Evolutionary conservation across 2,797 vertebrate genomes (phyloP).

Genomic region (Corythornis leucogaster): DNA sequence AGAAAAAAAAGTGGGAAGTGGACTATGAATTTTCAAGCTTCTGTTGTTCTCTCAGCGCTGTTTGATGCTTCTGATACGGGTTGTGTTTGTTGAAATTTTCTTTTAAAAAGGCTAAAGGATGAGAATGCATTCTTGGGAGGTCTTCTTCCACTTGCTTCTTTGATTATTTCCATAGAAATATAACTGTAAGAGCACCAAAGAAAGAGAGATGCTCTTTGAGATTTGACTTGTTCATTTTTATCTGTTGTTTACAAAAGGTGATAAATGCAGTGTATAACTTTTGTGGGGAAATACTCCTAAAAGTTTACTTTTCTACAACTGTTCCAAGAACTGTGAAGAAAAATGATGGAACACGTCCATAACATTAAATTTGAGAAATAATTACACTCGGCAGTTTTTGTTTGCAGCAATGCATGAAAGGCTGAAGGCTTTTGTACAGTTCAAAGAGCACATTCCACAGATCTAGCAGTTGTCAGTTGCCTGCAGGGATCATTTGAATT

Average conservation of each 20-base stretch:
- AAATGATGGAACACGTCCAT: conserved; percentile 81
- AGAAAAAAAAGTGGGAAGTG: neutral
- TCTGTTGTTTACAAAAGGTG: conserved; percentile 30
- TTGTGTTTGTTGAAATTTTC: neutral
- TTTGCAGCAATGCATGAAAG: conserved; percentile 89
- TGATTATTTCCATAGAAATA: conserved; percentile 39
- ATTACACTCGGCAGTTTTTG: conserved; percentile 93
- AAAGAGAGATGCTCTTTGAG: neutral
- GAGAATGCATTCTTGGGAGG: conserved; percentile 22
- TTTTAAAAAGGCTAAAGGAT: conserved; percentile 24
- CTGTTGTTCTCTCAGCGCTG: neutral
- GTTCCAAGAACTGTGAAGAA: conserved; percentile 42
- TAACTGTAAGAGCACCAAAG: conserved; percentile 34
- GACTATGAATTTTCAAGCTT: neutral
- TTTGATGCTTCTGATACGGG: neutral
- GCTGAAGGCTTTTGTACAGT: conserved; percentile 92
- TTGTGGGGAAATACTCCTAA: neutral
- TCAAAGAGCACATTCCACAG: conserved; percentile 95
- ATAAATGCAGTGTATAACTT: neutral
- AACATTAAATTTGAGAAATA: conserved; percentile 88
- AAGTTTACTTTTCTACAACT: neutral
- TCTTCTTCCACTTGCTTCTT: conserved; percentile 23
- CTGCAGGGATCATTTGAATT: conserved; percentile 93
- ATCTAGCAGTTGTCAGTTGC: conserved; percentile 89
- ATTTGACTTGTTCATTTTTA: conserved; percentile 36